These are phyloP conservation scores for Eremobia ochroleuca DNA, from an alignment of 2,888 invertebrate species.

Conservation along the genomic window DNA sequence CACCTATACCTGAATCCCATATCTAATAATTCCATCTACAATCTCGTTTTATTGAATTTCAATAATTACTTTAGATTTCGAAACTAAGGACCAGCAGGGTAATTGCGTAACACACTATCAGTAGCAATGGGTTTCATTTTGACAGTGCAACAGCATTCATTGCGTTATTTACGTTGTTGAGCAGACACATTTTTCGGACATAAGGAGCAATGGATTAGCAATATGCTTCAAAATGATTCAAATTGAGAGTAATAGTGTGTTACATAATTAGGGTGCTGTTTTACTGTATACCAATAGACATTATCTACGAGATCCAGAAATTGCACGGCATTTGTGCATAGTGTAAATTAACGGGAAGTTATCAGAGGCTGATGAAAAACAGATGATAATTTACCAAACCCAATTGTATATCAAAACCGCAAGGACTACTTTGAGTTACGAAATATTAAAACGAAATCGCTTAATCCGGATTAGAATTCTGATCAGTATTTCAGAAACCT, in stretches of 20 bases:
- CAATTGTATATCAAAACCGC: constrained; percentile 19
- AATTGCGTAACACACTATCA: too few species aligned
- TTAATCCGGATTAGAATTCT: constrained; percentile 53
- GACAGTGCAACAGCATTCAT: too few species aligned
- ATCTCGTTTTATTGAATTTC: constrained; percentile 2
- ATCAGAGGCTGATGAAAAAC: neutral
- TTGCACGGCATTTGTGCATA: neutral
- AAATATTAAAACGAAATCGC: constrained; percentile 58
- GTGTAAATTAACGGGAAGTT: neutral
- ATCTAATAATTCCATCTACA: constrained; percentile 3
- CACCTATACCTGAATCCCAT: neutral
- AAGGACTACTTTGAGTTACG: constrained; percentile 37
- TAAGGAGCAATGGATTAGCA: too few species aligned
- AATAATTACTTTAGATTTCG: constrained; percentile 6
- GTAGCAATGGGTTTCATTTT: too few species aligned
- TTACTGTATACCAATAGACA: neutral
- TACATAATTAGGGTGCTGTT: too few species aligned
- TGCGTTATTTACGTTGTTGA: too few species aligned
- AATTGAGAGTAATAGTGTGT: too few species aligned
- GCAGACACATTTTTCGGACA: too few species aligned
- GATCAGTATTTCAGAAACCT: constrained; percentile 55
- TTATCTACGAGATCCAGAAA: neutral
- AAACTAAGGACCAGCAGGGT: neutral
- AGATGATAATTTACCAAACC: neutral
- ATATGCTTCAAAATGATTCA: too few species aligned